Evolutionary conservation across 2,797 vertebrate genomes (phyloP).

Genomic region (Hippocampus kuda): DNA sequence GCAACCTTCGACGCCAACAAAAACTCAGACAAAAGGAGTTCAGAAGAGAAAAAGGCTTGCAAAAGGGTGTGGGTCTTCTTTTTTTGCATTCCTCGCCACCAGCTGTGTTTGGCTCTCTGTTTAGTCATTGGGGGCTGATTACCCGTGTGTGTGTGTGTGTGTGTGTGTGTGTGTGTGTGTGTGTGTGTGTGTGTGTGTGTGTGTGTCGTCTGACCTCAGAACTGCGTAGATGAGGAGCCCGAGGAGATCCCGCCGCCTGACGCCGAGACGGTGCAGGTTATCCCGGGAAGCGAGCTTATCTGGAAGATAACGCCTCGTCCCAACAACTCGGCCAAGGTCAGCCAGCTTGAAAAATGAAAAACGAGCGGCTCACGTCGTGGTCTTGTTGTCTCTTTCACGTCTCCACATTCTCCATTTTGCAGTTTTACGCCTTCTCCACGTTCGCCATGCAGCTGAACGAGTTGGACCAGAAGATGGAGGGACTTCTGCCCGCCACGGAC

Average conservation of each 20-base stretch:
- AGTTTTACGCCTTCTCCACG: conserved; percentile 98
- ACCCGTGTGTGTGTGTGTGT: neutral
- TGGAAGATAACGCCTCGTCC: conserved; percentile 92
- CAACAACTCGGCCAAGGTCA: conserved; percentile 84
- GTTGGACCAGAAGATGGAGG: conserved; percentile 83
- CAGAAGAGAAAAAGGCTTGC: conserved; percentile 83
- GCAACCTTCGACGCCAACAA: conserved; percentile 79
- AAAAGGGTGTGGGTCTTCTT: conserved; percentile 71
- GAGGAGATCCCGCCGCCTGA: conserved; percentile 88
- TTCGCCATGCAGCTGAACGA: conserved; percentile 96
- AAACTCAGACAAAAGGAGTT: conserved; percentile 82
- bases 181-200: neutral
- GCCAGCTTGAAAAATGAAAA: neutral
- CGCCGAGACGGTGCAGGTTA: conserved; percentile 82
- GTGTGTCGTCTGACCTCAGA: conserved; percentile 32
- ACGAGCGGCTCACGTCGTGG: neutral
- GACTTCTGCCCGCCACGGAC: conserved; percentile 80
- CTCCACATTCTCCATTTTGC: conserved; percentile 14
- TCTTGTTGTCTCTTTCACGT: neutral
- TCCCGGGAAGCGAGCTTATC: conserved; percentile 85
- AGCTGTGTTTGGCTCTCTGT: neutral
- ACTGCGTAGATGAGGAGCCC: conserved; percentile 74
- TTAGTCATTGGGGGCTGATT: neutral
- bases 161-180: neutral
- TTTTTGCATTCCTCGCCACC: neutral